Conservation (phyloP, 2,888 invertebrate species). For the Caenorhabditis drosophilae region DNA sequence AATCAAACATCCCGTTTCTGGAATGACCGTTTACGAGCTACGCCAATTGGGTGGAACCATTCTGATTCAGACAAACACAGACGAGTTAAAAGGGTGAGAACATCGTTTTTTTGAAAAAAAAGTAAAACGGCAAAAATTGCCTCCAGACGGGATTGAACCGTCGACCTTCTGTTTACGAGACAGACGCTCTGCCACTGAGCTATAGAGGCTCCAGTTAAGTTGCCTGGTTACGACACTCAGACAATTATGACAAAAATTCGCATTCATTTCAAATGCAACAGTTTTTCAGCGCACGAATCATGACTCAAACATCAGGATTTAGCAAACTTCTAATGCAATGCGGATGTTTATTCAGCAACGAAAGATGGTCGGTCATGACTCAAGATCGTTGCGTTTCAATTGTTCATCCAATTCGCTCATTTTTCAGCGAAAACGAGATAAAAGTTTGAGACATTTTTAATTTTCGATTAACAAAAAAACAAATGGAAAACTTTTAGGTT, state of each 20-base stretch:
- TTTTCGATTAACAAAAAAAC: neutral
- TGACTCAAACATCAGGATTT: conserved; percentile 35
- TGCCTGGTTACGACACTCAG: neutral
- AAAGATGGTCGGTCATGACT: conserved; percentile 55
- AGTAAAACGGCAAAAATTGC: conserved; percentile 4
- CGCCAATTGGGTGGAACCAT: conserved; percentile 40
- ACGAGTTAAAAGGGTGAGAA: conserved; percentile 37
- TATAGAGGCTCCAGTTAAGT: conserved; percentile 26
- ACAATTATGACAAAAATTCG: too few species aligned
- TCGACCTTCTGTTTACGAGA: conserved; percentile 60
- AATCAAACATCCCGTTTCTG: conserved; percentile 63
- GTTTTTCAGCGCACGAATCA: conserved; percentile 32
- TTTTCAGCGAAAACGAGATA: conserved; percentile 62
- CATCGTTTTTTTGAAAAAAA: neutral
- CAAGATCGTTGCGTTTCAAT: conserved; percentile 39
- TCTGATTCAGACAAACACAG: conserved; percentile 39
- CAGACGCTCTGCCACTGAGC: conserved; percentile 61
- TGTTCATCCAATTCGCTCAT: conserved; percentile 52
- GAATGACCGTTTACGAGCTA: conserved; percentile 43
- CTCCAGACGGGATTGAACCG: conserved; percentile 50
- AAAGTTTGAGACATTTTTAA: conserved; percentile 21
- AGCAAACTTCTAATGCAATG: conserved; percentile 43
- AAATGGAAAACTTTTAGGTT: conserved; percentile 33
- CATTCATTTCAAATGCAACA: too few species aligned
- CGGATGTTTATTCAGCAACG: conserved; percentile 57